Evolutionary conservation across 1,140 invertebrate species (phyloP).

Genomic region (Bombus confusus): DNA sequence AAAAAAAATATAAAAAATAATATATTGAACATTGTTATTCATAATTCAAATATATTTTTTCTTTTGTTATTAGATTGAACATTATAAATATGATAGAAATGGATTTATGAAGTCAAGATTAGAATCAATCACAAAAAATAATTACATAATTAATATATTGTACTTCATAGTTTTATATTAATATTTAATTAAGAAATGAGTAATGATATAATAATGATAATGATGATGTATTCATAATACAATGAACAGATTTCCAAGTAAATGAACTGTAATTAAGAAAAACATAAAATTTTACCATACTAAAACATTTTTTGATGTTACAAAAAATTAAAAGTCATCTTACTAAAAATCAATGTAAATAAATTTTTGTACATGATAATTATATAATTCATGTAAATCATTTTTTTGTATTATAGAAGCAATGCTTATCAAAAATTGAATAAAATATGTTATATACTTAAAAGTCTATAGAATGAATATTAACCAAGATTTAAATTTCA

Average conservation of each 20-base stretch:
- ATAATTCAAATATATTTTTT: constrained; percentile 20
- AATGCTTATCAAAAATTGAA: neutral
- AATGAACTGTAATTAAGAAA: neutral
- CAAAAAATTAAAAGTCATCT: neutral
- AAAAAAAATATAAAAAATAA: constrained; percentile 24
- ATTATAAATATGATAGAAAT: constrained; percentile 12
- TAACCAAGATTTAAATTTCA: neutral
- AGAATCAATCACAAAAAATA: constrained; percentile 23
- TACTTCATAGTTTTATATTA: constrained; percentile 34
- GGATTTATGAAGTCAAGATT: constrained; percentile 12
- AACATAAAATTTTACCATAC: neutral
- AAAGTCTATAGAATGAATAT: neutral
- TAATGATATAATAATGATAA: constrained; percentile 11
- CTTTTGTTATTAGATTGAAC: constrained; percentile 17
- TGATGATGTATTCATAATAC: neutral
- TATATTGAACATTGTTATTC: constrained; percentile 34
- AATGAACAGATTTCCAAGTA: neutral
- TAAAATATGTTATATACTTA: neutral
- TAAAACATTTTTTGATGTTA: neutral
- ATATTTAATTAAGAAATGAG: neutral
- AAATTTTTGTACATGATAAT: neutral
- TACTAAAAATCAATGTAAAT: neutral
- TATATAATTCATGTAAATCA: constrained; percentile 4
- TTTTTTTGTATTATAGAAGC: constrained; percentile 9
- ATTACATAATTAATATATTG: constrained; percentile 6